Base-by-base conservation (phyloP, 2,113 vertebrate species). In the Oncorhynchus tshawytscha region DNA sequence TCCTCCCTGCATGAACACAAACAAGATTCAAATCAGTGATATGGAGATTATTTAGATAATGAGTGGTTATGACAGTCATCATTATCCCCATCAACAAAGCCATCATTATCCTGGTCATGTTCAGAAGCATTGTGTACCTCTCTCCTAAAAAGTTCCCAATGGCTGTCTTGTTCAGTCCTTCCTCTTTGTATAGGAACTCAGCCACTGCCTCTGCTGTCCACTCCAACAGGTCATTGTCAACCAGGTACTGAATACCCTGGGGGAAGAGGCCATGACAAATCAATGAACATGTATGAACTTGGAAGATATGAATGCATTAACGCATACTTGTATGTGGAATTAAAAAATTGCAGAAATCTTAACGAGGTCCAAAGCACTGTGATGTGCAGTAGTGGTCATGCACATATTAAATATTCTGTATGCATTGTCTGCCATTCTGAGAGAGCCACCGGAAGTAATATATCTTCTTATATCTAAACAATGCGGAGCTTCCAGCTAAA, bases 81-180 rank as follows among this genome's bases (percentile, higher is more conserved):
- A 22, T 57, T 5, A 66, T 73, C 57, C 34, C 24, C 59, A 49
- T 49, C 62, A 74, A 27, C 60, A 67, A 3, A 16, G 60, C 24
- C 13, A 49, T 67, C 29, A 39, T 5, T 8, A 49, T 7, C 22
- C 15, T 70, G 2, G 67, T 67, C 70, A 34, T 65, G 6, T 34
- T 3, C 9, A 54, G 51, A 54, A 18, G 69, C 15, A 34, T 15
- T 24, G 22, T 5, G 24, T 76, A 98, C 97, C 96, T 94, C 74
- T 96, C 93, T 70, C 97, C 97, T 71, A 99, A 65, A 80, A 96
- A 96, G 82, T 93, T 94, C 5, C 97, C 97, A 0, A 99, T 98
- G 83, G 96, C 96, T 0, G 94, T 96, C 91, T 99, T 99, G 90
- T 95, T 96, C 66, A 99, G 93, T 12, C 97, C 97, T 74, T 97